Evolutionary conservation across 2,888 invertebrate species (phyloP).

Genomic region (Polietes domitor): DNA sequence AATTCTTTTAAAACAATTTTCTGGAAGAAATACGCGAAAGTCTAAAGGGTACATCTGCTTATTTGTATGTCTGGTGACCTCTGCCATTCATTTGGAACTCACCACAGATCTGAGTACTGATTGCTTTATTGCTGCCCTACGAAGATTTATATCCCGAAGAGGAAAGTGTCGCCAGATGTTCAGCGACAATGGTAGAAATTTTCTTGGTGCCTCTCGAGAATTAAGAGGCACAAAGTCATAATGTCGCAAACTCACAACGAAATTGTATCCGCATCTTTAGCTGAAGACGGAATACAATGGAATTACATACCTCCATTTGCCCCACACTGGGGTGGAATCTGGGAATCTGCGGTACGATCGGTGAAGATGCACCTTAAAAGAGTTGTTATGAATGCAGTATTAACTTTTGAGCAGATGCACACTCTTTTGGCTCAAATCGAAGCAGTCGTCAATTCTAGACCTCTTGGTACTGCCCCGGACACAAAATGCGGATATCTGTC

Average conservation of each 20-base stretch:
- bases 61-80: constrained; percentile 8
- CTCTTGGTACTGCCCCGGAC: constrained; percentile 51
- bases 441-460: constrained; percentile 62
- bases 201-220: constrained; percentile 57
- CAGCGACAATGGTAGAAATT: constrained; percentile 63
- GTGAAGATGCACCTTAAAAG: constrained; percentile 64
- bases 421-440: constrained; percentile 55
- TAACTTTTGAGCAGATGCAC: constrained; percentile 48
- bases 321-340: constrained; percentile 39
- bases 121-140: constrained; percentile 56
- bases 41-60: constrained; percentile 44
- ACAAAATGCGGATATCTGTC: constrained; percentile 48
- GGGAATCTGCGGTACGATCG: constrained; percentile 60
- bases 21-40: constrained; percentile 40
- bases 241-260: background rate
- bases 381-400: constrained; percentile 30
- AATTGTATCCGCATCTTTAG: constrained; percentile 34
- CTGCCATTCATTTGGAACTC: constrained; percentile 60
- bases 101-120: constrained; percentile 57
- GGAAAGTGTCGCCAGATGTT: constrained; percentile 57
- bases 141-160: constrained; percentile 55
- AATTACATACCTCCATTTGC: constrained; percentile 54
- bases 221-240: constrained; percentile 10
- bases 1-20: constrained; percentile 29
- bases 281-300: constrained; percentile 59